A percentile compares a stretch with the other conserved stretches of the same genome.
Evolutionary conservation across 2,113 vertebrate species (phyloP).

Genomic region (Toxostoma redivivum): DNA sequence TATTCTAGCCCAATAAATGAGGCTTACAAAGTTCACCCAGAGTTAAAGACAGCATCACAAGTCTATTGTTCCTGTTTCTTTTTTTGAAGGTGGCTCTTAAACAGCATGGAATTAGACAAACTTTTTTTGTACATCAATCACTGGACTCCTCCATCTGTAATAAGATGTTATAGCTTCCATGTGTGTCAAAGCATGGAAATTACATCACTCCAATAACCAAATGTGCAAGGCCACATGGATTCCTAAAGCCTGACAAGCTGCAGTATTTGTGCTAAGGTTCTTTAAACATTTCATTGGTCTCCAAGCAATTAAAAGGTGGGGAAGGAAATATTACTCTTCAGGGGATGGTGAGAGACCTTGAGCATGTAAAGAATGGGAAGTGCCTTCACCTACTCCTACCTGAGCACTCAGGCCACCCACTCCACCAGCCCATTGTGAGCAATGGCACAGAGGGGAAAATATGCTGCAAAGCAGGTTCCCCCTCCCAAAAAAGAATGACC

Average conservation of each 20-base stretch:
- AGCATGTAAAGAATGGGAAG: not conserved
- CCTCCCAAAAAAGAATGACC: not conserved
- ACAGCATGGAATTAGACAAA: not conserved
- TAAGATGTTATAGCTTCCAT: conserved; percentile 52
- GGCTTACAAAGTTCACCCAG: conserved; percentile 18
- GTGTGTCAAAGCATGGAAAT: conserved; percentile 37
- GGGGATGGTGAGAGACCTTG: not conserved
- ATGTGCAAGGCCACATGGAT: not conserved
- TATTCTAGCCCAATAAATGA: conserved; percentile 33
- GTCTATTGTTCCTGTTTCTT: not conserved
- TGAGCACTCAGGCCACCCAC: not conserved
- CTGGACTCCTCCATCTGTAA: conserved; percentile 3
- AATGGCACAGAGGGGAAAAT: not conserved
- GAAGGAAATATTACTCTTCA: not conserved
- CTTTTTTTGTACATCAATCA: conserved; percentile 15
- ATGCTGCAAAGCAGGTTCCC: not conserved
- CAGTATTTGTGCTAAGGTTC: not conserved
- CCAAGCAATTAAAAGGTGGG: not conserved
- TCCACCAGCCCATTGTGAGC: not conserved
- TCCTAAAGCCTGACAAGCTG: not conserved
- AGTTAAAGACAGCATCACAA: not conserved
- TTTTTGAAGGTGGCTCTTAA: conserved; percentile 11
- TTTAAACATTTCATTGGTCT: not conserved
- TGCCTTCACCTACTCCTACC: not conserved
- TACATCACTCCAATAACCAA: conserved; percentile 36